Base-by-base conservation (phyloP, 2,797 vertebrate genomes). In the Lacerta bilineata region DNA sequence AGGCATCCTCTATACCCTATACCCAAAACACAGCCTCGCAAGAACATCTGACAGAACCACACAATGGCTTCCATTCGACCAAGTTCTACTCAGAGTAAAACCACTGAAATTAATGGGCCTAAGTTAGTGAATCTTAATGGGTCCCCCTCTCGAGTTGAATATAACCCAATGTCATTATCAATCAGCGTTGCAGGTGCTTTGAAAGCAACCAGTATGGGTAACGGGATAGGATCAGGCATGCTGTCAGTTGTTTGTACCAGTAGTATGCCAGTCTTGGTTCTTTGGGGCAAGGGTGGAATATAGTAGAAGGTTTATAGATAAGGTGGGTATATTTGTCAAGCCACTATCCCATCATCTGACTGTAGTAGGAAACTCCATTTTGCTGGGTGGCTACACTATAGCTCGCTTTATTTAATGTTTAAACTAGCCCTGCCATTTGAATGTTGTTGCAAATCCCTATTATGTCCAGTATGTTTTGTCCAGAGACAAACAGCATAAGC, bases 381-480 rank as follows among this genome's bases (percentile, higher is more conserved):
- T 50, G 41, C 23, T 50, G 27, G 33, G 27, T 43, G 17, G 11
- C 17, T 87, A 83, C 7, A 27, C 13, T 88, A 66, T 8, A 66
- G 27, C 25, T 74, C 15, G 50, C 41, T 88, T 76, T 50, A 64
- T 75, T 66, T 50, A 46, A 87, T 33, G 75, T 46, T 79, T 84
- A 71, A 74, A 61, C 74, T 23, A 74, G 69, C 17, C 46, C n/a
- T 64, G 68, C n/a, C 50, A 74, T 72, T 79, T 83, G 71, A 83
- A 66, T 64, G 9, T 36, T 80, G 8, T 80, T 72, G 55, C 68
- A 84, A 81, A 80, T n/a, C 55, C 72, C 64, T 46, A 27, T 78
- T 68, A 78, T 84, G 33, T 78, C 76, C 50, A 80, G 76, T 36
- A 64, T 8, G 33, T 78, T 68, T 84, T 84, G 33, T 78, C 76